Evolutionary conservation across 2,888 invertebrate species (phyloP).

Genomic region (Tetanocera ferruginea): DNA sequence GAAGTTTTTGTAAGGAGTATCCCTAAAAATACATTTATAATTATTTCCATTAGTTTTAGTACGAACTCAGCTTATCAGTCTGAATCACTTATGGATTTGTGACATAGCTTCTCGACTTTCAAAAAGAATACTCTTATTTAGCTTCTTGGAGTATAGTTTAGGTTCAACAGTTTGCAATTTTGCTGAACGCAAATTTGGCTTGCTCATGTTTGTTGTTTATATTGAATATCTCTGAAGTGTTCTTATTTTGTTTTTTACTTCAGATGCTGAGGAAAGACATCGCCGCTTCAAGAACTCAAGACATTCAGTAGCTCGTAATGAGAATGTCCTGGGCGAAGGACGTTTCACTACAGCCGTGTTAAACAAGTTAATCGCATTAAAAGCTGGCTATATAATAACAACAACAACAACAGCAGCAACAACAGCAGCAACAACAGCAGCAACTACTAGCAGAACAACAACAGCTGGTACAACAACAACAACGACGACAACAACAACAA

Average conservation of each 20-base stretch:
- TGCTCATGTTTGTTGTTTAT: too few species aligned
- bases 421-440: neutral
- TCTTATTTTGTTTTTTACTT: neutral
- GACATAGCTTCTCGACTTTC: too few species aligned
- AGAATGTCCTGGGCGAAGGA: conserved; percentile 49
- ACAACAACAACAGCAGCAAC: conserved; percentile 33
- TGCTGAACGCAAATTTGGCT: neutral
- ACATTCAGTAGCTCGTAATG: conserved; percentile 46
- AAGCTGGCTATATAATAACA: conserved; percentile 41
- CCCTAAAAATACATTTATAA: too few species aligned
- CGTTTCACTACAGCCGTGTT: conserved; percentile 52
- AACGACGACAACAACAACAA: neutral
- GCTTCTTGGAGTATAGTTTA: too few species aligned
- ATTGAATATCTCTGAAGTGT: too few species aligned
- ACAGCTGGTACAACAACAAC: conserved; percentile 28
- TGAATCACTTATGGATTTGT: too few species aligned
- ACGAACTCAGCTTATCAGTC: too few species aligned
- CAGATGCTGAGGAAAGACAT: too few species aligned
- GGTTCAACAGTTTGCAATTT: too few species aligned
- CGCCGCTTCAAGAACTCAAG: conserved; percentile 41
- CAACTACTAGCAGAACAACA: conserved; percentile 13
- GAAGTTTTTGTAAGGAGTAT: too few species aligned
- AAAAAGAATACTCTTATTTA: too few species aligned
- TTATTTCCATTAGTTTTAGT: too few species aligned
- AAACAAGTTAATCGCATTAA: conserved; percentile 51